phyloP scores from a whole-genome alignment of 1,140 invertebrate genomes.

The Leptestheria dahalacensis region DNA sequence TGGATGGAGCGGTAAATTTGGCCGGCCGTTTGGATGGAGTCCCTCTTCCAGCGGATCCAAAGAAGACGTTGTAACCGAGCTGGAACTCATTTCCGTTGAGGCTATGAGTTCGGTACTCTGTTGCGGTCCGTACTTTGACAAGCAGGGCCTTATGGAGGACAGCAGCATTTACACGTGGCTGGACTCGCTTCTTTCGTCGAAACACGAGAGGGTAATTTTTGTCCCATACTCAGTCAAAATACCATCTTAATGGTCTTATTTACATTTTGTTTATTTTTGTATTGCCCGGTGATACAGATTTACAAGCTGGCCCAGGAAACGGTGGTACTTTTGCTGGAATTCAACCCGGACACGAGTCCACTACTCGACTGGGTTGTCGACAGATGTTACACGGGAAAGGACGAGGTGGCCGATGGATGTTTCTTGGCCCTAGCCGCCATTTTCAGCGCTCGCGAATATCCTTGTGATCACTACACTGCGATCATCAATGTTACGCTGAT shows the following conservation, averaged over 20 bases:
- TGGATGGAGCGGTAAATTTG: constrained; percentile 78
- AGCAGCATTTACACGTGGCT: constrained; percentile 74
- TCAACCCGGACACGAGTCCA: constrained; percentile 84
- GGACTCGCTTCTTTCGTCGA: constrained; percentile 70
- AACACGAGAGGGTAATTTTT: constrained; percentile 59
- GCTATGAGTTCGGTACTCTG: constrained; percentile 89
- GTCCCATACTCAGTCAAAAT: neutral
- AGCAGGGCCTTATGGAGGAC: constrained; percentile 70
- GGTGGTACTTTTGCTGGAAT: constrained; percentile 81
- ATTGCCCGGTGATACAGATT: constrained; percentile 41
- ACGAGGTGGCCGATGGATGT: constrained; percentile 83
- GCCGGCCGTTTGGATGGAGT: constrained; percentile 35
- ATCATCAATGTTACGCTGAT: constrained; percentile 94
- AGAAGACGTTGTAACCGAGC: constrained; percentile 28
- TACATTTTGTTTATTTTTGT: neutral
- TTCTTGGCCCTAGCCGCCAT: constrained; percentile 88
- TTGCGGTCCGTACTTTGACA: constrained; percentile 87
- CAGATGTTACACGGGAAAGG: constrained; percentile 82
- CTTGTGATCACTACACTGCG: constrained; percentile 94
- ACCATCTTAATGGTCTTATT: neutral
- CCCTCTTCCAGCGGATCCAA: constrained; percentile 10
- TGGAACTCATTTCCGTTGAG: constrained; percentile 51
- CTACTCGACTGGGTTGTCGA: constrained; percentile 95
- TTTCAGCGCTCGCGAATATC: constrained; percentile 93
- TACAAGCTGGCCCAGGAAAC: constrained; percentile 83